Base-by-base conservation (phyloP, 2,113 vertebrate species). In the Eudorcas thomsonii region DNA sequence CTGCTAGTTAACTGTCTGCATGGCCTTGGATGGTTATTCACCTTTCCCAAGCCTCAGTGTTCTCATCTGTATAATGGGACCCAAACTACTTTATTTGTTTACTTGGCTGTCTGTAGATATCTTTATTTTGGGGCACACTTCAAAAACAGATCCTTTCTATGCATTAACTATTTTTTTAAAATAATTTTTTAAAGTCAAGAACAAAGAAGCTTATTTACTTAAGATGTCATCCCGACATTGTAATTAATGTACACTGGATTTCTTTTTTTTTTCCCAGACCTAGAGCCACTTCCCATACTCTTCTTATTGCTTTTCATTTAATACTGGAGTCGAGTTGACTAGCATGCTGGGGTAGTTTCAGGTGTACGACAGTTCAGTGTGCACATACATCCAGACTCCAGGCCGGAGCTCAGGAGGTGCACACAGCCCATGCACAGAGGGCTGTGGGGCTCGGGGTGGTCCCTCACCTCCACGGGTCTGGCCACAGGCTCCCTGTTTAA, bases 351-450 rank as follows among this genome's bases (percentile, higher is more conserved):
- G 15, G 48, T 30, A 80, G 77, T 19, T 50, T 50, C 43, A 17
- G 43, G 2, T 30, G 26, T 30, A 30, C 26, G 30, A 5, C 16
- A 50, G 16, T 3, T 33, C 45, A 10, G 28, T 30, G 16, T 19
- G 5, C 26, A 30, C 3, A 11, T 0, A 19, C 2, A 50, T 21
- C 10, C 14, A 25, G 57, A 16, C 2, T 7, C 21, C 16, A 1
- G 2, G 26, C 33, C 7, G 3, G 2, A 28, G 21, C 26, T 17
- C 7, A 5, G 25, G 10, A 45, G 52, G 77, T 0, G 14, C 3
- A 4, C 2, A 28, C 48, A 52, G 55, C 13, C 1, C 0, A 0
- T 43, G 4, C 4, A 0, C 1, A 0, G 62, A n/a, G 88, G 4
- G 48, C n/a, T 11, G 2, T 0, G 17, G 26, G 21, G 1, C 36